Base-by-base conservation (phyloP, 2,797 vertebrate genomes). In the Esox masquinongy region DNA sequence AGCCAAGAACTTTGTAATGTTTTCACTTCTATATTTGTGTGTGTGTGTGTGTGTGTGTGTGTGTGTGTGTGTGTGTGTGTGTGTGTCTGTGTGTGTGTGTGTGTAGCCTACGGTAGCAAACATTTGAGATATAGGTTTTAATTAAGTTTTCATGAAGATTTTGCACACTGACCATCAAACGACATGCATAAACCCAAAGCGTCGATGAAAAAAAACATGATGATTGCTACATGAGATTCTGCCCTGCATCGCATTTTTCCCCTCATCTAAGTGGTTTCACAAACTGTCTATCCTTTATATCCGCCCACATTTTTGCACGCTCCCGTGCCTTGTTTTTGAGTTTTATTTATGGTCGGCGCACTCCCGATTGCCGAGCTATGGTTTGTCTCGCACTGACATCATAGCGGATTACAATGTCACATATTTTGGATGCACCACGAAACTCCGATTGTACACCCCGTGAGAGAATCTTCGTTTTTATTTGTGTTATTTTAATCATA, bases 401-500 rank as follows among this genome's bases (percentile, higher is more conserved):
- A 77, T 78, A 5, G 80, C 79, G 87, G 90, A 89, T 88, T 85
- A 92, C 92, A 80, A 83, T 84, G 92, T 91, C 92, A 90, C 84
- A 84, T 79, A 78, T 70, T 77, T 51, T 70, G 61, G 53, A 68
- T 39, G 75, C 78, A 84, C 80, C 50, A 81, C 87, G 80, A 85
- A 88, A 85, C 85, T 86, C 80, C 26, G 90, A 84, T 84, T 84
- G 83, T 79, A 79, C 73, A 79, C 78, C 82, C 80, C 77, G 82
- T n/a, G 83, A 79, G 85, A 84, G 51, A 84, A 76, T 74, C 87
- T 36, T 82, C 69, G 75, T 78, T 82, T 5, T 79, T 19, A 8
- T 84, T 74, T 68, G 83, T 83, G 76, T 66, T 83, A 76, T 82
- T 83, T 26, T 77, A 14, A 84, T 76, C 4, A 15, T 74, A 15